phyloP scores from a whole-genome alignment of 2,888 invertebrate species.

The Drosophila barbarae region DNA sequence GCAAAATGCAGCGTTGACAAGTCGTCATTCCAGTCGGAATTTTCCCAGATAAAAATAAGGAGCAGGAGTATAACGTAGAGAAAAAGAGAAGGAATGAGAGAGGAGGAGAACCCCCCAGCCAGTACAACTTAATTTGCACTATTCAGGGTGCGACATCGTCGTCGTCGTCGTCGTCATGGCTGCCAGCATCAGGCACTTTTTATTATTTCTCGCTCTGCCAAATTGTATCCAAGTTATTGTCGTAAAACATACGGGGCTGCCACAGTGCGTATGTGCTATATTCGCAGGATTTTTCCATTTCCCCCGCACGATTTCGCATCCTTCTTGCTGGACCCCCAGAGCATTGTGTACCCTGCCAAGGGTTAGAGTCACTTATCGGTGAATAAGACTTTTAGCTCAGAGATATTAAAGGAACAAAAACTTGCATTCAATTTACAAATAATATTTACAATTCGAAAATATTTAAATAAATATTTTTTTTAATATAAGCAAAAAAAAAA shows the following conservation, averaged over 20 bases:
- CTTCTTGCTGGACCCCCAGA: constrained; percentile 12
- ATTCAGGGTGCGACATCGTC: constrained; percentile 51
- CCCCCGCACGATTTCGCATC: constrained; percentile 1
- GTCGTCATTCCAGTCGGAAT: constrained; percentile 38
- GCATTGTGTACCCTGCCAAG: constrained; percentile 16
- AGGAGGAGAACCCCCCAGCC: constrained; percentile 1
- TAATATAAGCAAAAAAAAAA: too few species aligned
- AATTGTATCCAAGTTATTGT: constrained; percentile 70
- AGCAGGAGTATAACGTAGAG: not conserved
- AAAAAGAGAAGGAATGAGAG: not conserved
- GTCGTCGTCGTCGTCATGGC: constrained; percentile 36
- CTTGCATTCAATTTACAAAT: too few species aligned
- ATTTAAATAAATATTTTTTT: too few species aligned
- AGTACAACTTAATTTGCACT: constrained; percentile 71
- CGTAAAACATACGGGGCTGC: constrained; percentile 62
- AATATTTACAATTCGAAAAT: too few species aligned
- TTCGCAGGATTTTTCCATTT: constrained; percentile 19
- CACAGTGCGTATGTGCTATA: constrained; percentile 64
- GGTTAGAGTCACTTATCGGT: not conserved
- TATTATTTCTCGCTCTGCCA: constrained; percentile 64
- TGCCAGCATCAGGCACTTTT: constrained; percentile 47
- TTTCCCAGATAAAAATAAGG: constrained; percentile 13
- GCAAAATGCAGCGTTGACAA: constrained; percentile 69
- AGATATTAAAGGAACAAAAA: too few species aligned
- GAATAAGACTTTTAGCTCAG: too few species aligned